Percentiles rank a stretch among this genome's conserved stretches.
phyloP scores from a whole-genome alignment of 1,140 invertebrate species.

The Zophobas atratus region DNA sequence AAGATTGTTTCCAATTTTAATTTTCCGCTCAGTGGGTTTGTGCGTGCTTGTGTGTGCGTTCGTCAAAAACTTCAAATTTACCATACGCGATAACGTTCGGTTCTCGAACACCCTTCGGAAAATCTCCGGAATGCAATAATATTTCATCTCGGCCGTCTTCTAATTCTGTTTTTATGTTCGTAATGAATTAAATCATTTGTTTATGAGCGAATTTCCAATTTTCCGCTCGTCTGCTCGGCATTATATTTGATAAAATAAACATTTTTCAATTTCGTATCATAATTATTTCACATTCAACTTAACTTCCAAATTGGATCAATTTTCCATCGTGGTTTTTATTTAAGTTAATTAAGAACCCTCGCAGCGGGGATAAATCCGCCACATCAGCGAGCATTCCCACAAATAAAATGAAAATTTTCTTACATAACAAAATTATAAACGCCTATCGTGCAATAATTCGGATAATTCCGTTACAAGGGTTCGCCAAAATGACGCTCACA shows the following conservation, averaged over 20 bases:
- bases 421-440: no score
- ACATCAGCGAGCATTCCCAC: neutral
- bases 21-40: no score
- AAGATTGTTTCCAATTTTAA: no score
- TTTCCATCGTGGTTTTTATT: neutral
- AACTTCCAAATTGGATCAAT: slow-evolving; percentile 12
- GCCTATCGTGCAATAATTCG: no score
- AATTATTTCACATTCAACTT: slow-evolving; percentile 5
- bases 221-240: slow-evolving; percentile 5
- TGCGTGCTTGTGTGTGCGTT: no score
- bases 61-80: no score
- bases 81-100: no score
- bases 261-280: slow-evolving; percentile 20
- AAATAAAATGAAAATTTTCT: no score
- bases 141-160: neutral
- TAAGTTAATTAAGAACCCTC: neutral
- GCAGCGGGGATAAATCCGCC: neutral
- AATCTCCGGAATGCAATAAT: no score
- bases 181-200: slow-evolving; percentile 25
- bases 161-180: slow-evolving; percentile 18
- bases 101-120: no score
- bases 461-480: no score
- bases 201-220: slow-evolving; percentile 21
- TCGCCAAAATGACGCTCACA: no score
- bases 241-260: slow-evolving; percentile 16